Evolutionary conservation across 2,888 invertebrate genomes (phyloP), one percentile per base, ranked within the genome.

Genomic region (Campaea margaritaria): DNA sequence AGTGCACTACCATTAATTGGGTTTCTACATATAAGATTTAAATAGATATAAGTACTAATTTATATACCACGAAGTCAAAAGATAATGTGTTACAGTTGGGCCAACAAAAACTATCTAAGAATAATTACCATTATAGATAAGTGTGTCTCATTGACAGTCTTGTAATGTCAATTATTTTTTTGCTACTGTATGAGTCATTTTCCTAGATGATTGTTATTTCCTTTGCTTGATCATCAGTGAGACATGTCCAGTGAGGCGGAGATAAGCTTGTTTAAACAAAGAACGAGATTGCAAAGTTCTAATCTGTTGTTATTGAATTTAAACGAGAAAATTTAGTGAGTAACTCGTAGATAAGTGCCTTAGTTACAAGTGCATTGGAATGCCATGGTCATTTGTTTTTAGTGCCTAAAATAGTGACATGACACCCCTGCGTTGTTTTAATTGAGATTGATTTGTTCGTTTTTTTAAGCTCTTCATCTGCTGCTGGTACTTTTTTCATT

Each of bases 201-300:
- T 66, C 51, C 58, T 58, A 73, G 73, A 70, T 67, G 69, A 76
- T 73, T 77, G 70, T 74, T 76, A 69, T 74, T 78, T 79, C 77
- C 76, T 79, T 67, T 62, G 67, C 62, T 70, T 65, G 65, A 73
- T 76, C 75, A 75, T 73, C 70, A 67, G 66, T 69, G 67, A 73
- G 57, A 66, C 70, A 60, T 62, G 50, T 31, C 48, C 28, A 60
- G 34, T 41, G 21, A 52, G 31, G 27, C 14, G 42, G 28, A 49
- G 53, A 49, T 57, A 60, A 49, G 51, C 55, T 45, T 41, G 44
- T 58, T 52, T 55, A 52, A 58, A 62, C 54, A 55, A 55, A 51
- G 55, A 44, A 36, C 36, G 39, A 34, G 46, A 45, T 50, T 49
- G 44, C 52, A 41, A 47, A 48, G 13, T 11, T 54, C 28, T 36